Evolutionary conservation across 2,797 vertebrate species (phyloP), one percentile per base, ranked within the genome.

Genomic region (Amniataba percoides): DNA sequence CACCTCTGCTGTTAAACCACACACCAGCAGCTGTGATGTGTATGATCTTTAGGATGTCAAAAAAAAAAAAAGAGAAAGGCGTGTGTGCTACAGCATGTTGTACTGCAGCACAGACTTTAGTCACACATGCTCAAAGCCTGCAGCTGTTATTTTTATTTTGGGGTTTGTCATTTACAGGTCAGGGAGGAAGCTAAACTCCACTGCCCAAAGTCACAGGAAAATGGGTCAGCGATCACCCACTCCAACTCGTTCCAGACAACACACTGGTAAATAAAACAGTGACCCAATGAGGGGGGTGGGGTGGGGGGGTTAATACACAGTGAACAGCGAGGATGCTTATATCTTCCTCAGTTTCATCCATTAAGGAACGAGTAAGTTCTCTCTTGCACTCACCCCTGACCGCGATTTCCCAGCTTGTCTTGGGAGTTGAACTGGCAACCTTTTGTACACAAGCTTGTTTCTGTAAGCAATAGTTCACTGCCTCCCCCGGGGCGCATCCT

Each of bases 361-460:
- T 61, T 63, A 21, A 63, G 13, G 16, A 68, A 73, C 46, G 72
- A 79, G 23, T 71, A 67, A 83, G 27, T 18, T 34, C 52, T 69
- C 71, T 71, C 60, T 83, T 27, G 15, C 72, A 31, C 55, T 77
- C 52, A 62, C 23, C 40, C 58, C 40, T 49, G 58, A 51, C 49
- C 53, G 55, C 21, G 71, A 77, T 84, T 76, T 67, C 83, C 71
- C 79, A 80, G 73, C 58, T 83, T 76, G 71, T 83, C 81, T 74
- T 85, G 77, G 86, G 84, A 90, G 75, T 88, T 91, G 86, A 92
- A 87, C 81, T 39, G 67, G 42, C 66, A 90, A 82, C 89, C 90
- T 86, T 91, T 90, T 76, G 77, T 83, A 71, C 71, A 61, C 11
- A 14, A 60, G 74, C 67, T 75, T 81, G 58, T 85, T 87, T 88